phyloP scores from a whole-genome alignment of 2,888 invertebrate genomes.

The Eulithis testata region DNA sequence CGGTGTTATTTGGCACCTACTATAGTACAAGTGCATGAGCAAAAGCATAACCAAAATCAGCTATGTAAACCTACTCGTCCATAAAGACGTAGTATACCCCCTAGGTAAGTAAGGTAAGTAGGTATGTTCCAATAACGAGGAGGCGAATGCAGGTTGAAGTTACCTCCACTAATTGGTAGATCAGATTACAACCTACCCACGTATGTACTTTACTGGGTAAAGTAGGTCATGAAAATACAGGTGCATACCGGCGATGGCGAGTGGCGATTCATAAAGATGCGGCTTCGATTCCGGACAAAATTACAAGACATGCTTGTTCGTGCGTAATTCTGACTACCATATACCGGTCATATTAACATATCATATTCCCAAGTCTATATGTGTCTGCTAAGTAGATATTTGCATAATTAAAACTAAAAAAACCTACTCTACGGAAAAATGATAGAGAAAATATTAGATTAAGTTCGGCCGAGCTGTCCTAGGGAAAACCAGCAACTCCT shows the following conservation, averaged over 20 bases:
- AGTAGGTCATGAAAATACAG: constrained; percentile 25
- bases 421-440: background rate
- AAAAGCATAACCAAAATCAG: background rate
- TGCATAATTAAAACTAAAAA: no score
- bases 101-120: background rate
- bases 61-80: background rate
- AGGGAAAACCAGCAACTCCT: constrained; percentile 19
- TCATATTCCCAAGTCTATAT: no score
- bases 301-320: no score
- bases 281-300: no score
- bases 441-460: background rate
- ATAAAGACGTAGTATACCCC: no score
- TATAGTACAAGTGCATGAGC: no score
- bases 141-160: constrained; percentile 18
- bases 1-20: no score
- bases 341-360: no score
- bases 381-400: no score
- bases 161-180: constrained; percentile 38
- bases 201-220: constrained; percentile 14
- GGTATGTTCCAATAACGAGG: constrained; percentile 18
- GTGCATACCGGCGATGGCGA: background rate
- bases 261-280: no score
- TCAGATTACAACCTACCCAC: constrained; percentile 23
- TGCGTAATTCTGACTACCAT: no score
- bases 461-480: constrained; percentile 6